Base-by-base conservation (phyloP, 2,113 vertebrate species). In the Lepus timidus region DNA sequence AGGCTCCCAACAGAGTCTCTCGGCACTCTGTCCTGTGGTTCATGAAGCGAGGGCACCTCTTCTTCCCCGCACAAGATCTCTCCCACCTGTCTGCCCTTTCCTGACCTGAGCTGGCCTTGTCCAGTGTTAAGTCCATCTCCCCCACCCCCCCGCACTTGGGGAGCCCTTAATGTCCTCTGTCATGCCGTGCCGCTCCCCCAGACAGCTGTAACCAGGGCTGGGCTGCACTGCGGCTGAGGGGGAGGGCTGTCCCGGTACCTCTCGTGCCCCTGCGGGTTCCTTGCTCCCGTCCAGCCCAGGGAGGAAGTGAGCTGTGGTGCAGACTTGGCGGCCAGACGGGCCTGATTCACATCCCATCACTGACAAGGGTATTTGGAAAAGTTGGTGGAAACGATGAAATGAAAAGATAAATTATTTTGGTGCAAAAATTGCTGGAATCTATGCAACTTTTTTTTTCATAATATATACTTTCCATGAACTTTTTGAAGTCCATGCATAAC, bases 141-240 rank as follows among this genome's bases (percentile, higher is more conserved):
- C 44, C 8, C 8, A 0, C n/a, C 17, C 4, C 49, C 20, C 27
- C 29, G 25, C 44, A 51, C 0, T 2, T 9, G 55, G 74, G 49
- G 13, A 62, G 51, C 20, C 39, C 76, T 65, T 11, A 36, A 23
- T 36, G 20, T 55, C 96, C 91, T 98, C 97, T 90, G 81, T 98
- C 91, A 96, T 88, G 95, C 25, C 65, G 29, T 65, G 58, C 14
- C 9, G 22, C 11, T 0, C 5, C 29, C 4, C 0, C 4, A 58
- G 51, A 31, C 8, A 0, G 0, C n/a, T 23, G n/a, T 14, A 0
- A 14, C 31, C 13, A 31, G 33, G 29, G 7, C 10, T 65, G 67
- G 39, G 8, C 1, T 65, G 93, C 71, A 0, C 2, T 58, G 39
- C 19, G 55, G 55, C 55, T 8, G 25, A 74, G 13, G 13, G 39